These are phyloP conservation scores for Oscheius sp. DNA, from an alignment of 2,888 invertebrate genomes.

Conservation along the genomic window DNA sequence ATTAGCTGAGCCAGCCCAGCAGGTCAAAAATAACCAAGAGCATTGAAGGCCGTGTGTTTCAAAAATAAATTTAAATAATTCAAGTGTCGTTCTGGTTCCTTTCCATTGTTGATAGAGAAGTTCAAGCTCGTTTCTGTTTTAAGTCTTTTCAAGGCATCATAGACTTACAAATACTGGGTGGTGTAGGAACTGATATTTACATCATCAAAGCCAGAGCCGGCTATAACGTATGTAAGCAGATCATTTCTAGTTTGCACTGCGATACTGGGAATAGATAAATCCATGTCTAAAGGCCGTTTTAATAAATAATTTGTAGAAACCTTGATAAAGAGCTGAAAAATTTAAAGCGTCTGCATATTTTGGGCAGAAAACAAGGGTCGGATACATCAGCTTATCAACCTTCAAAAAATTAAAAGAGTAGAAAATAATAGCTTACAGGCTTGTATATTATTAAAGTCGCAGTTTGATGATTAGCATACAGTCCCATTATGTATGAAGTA, in stretches of 20 bases:
- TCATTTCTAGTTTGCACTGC: slow-evolving; percentile 30
- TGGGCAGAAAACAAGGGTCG: slow-evolving; percentile 45
- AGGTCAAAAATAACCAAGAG: slow-evolving; percentile 38
- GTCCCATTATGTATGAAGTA: slow-evolving; percentile 36
- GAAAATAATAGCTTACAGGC: slow-evolving; percentile 28
- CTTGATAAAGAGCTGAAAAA: slow-evolving; percentile 39
- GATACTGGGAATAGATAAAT: slow-evolving; percentile 34
- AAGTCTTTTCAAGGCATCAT: not conserved
- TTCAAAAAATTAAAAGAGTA: too few relatives aligned
- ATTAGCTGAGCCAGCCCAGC: slow-evolving; percentile 40
- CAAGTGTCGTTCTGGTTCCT: slow-evolving; percentile 37
- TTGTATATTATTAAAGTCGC: slow-evolving; percentile 42
- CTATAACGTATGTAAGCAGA: slow-evolving; percentile 20
- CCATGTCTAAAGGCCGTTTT: slow-evolving; percentile 45
- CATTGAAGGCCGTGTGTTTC: slow-evolving; percentile 25
- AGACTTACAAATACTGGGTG: not conserved
- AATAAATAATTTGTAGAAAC: too few relatives aligned
- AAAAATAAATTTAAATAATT: slow-evolving; percentile 40
- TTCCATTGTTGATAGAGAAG: slow-evolving; percentile 7
- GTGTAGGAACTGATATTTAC: slow-evolving; percentile 7
- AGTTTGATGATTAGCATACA: slow-evolving; percentile 41
- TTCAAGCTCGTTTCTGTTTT: slow-evolving; percentile 39
- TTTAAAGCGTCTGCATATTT: slow-evolving; percentile 44
- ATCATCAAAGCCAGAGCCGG: slow-evolving; percentile 31
- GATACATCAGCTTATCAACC: slow-evolving; percentile 4